Base-by-base conservation (phyloP, 1,140 invertebrate species). In the Drosophila nigrodunni region DNA sequence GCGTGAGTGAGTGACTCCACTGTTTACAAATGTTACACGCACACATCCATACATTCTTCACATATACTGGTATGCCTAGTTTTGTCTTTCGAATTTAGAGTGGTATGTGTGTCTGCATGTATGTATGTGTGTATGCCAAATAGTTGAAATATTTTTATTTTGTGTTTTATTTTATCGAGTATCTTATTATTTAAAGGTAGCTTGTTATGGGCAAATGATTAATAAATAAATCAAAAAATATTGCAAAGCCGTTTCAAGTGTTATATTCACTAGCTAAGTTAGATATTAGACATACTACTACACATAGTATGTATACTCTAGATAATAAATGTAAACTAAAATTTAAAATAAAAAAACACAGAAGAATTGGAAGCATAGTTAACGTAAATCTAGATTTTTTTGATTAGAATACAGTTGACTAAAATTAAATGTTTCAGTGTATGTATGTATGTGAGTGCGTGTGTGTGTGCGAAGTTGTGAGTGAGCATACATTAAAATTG, bases 301-400 rank as follows among this genome's bases (percentile, higher is more conserved):
- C 18, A 21, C 2, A 21, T 21, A 21, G 18, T 21, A 21, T 21
- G 18, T 21, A 21, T 21, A 21, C 18, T 21, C 2, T 49, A 3
- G 1, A 58, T 71, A 55, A 69, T 62, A 52, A 6, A 74, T 68
- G 50, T 64, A 58, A 60, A 43, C 47, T 71, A 34, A 15, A 46
- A 30, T 30, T 47, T 35, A 58, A 77, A 79, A 30, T 30, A 30
- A 34, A 21, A 77, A 79, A 83, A 80, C 77, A 83, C 60, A 83
- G 69, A 71, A 70, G n/a, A 39, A 70, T 69, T 79, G 81, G 81
- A 83, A 83, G 81, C 77, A 83, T 77, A 41, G 64, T 76, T 60
- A 67, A 67, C 34, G 44, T 78, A 62, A 49, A 59, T 66, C 37
- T 74, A 60, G 39, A 18, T 50, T 39, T 76, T 65, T 73, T 67